Conservation (phyloP, 2,888 invertebrate genomes). For the Stenotaenia linearis region DNA sequence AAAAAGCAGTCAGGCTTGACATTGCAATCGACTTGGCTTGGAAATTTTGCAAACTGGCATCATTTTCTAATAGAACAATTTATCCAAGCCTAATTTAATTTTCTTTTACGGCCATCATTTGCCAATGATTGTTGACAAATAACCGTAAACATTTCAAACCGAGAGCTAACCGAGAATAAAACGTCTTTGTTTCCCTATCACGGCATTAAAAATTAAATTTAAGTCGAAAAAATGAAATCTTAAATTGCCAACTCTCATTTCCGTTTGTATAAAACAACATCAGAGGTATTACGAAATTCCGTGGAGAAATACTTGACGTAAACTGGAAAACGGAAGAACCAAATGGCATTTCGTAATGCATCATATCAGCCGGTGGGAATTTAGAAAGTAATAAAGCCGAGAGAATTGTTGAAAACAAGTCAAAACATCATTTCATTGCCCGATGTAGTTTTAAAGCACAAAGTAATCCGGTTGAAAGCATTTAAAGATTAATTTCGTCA, state of each 20-base stretch:
- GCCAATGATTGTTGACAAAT: not conserved
- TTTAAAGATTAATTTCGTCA: not conserved
- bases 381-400: too few relatives aligned
- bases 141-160: not conserved
- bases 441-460: too few relatives aligned
- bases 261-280: too few relatives aligned
- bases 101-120: not conserved
- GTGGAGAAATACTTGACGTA: too few relatives aligned
- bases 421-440: not conserved
- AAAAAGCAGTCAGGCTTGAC: conserved; percentile 16
- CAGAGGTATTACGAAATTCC: too few relatives aligned
- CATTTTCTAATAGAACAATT: not conserved
- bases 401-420: not conserved
- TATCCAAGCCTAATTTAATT: not conserved
- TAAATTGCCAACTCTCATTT: not conserved
- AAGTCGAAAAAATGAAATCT: not conserved
- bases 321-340: too few relatives aligned
- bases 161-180: not conserved
- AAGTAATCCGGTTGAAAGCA: not conserved
- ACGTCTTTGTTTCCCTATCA: too few relatives aligned
- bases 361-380: too few relatives aligned
- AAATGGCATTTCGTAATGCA: too few relatives aligned
- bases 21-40: conserved; percentile 10
- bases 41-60: conserved; percentile 11
- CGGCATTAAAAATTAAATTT: too few relatives aligned